These are phyloP conservation scores for Ellobium chinense DNA, from an alignment of 2,888 invertebrate species.

Conservation along the genomic window DNA sequence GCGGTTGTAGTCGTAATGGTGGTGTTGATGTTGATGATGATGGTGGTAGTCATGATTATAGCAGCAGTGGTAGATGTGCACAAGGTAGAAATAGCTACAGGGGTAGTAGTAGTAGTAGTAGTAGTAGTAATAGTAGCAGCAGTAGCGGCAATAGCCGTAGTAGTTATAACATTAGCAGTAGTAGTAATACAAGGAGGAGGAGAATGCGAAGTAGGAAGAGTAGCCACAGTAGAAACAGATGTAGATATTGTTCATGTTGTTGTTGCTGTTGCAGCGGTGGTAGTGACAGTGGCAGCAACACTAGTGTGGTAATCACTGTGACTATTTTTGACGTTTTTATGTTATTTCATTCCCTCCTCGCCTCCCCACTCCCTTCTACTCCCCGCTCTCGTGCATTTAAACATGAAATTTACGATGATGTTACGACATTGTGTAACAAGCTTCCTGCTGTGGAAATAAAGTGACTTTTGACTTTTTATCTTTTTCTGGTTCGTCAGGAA, in stretches of 20 bases:
- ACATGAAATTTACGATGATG: too few relatives aligned
- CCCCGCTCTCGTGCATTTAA: too few relatives aligned
- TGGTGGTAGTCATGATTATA: slow-evolving; percentile 9
- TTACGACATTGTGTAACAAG: too few relatives aligned
- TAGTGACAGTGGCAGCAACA: slow-evolving; percentile 5
- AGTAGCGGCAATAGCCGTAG: slow-evolving; percentile 8
- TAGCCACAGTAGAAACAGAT: neutral
- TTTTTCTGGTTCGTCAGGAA: too few relatives aligned
- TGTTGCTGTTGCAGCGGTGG: neutral
- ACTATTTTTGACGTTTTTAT: too few relatives aligned
- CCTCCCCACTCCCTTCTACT: too few relatives aligned
- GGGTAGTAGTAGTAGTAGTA: too few relatives aligned
- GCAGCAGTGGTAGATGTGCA: neutral
- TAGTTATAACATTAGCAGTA: neutral
- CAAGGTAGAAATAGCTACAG: too few relatives aligned
- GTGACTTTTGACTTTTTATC: too few relatives aligned
- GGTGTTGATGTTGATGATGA: neutral
- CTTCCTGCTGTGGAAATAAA: too few relatives aligned
- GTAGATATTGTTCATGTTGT: neutral
- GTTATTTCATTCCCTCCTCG: too few relatives aligned
- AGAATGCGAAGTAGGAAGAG: neutral
- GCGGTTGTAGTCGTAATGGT: neutral
- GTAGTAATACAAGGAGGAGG: neutral
- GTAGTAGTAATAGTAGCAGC: slow-evolving; percentile 19
- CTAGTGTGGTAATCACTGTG: too few relatives aligned